Conservation (phyloP, 2,113 vertebrate genomes). For the Vulpes lagopus region DNA sequence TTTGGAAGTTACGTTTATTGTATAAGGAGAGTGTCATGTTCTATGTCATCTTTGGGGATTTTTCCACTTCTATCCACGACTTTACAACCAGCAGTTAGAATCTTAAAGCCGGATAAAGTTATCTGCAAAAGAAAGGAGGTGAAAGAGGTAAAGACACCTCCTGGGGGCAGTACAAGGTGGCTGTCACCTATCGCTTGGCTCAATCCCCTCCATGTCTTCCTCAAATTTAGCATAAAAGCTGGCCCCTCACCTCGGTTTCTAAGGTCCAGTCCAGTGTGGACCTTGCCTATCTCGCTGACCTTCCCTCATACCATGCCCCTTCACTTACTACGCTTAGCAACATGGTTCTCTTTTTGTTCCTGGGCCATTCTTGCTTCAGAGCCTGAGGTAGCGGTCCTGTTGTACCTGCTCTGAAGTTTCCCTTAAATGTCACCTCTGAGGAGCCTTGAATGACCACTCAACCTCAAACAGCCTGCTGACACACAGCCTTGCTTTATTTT, state of each 20-base stretch:
- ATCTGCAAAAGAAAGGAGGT: not conserved
- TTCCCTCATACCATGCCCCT: accelerated
- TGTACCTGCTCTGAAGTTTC: not conserved
- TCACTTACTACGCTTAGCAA: not conserved
- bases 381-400: not conserved
- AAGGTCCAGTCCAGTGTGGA: not conserved
- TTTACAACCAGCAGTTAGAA: not conserved
- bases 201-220: not conserved
- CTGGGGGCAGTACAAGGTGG: accelerated
- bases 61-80: not conserved
- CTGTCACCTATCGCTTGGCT: not conserved
- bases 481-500: not conserved
- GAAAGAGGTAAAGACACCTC: not conserved
- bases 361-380: not conserved
- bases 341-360: not conserved
- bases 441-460: not conserved
- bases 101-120: not conserved
- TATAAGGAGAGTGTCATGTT: not conserved
- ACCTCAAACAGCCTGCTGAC: not conserved
- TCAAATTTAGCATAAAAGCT: accelerated
- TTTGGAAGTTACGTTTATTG: not conserved
- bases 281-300: not conserved
- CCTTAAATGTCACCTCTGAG: no score
- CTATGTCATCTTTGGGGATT: not conserved
- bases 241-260: not conserved